A percentile compares a stretch with the other conserved stretches of the same genome.
phyloP scores from a whole-genome alignment of 2,888 invertebrate genomes.

The Drosophila testacea region DNA sequence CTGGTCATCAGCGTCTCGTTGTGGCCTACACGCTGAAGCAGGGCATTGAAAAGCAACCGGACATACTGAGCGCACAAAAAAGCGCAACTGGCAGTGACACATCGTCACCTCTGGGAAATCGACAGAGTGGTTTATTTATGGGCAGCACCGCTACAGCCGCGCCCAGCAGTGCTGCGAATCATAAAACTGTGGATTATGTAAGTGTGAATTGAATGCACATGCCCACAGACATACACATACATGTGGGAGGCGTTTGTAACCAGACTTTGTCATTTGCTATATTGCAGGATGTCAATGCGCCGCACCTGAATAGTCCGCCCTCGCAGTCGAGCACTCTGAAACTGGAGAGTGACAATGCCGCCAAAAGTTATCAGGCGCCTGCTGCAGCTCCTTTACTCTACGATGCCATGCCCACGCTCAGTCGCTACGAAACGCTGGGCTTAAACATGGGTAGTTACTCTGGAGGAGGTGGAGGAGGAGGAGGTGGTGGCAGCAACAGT shows the following conservation, averaged over 20 bases:
- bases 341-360: constrained; percentile 78
- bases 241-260: constrained; percentile 30
- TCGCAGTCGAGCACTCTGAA: constrained; percentile 84
- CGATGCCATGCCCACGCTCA: constrained; percentile 82
- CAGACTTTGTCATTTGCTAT: constrained; percentile 25
- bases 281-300: constrained; percentile 75
- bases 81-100: constrained; percentile 86
- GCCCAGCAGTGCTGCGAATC: constrained; percentile 62
- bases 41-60: constrained; percentile 90
- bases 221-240: constrained; percentile 3
- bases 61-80: constrained; percentile 92
- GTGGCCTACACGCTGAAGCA: constrained; percentile 94
- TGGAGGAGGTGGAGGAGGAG: constrained; percentile 30
- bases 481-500: constrained; percentile 53
- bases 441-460: constrained; percentile 73
- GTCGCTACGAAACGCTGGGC: constrained; percentile 82
- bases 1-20: constrained; percentile 93
- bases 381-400: constrained; percentile 80
- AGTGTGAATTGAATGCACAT: constrained; percentile 58
- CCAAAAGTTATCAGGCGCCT: constrained; percentile 78
- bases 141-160: constrained; percentile 63
- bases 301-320: constrained; percentile 83
- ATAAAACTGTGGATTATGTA: constrained; percentile 83
- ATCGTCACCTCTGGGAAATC: constrained; percentile 84
- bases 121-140: constrained; percentile 83